Percentiles rank a stretch among this genome's conserved stretches.
Evolutionary conservation across 2,797 vertebrate species (phyloP).

Genomic region (Acropternis orthonyx): DNA sequence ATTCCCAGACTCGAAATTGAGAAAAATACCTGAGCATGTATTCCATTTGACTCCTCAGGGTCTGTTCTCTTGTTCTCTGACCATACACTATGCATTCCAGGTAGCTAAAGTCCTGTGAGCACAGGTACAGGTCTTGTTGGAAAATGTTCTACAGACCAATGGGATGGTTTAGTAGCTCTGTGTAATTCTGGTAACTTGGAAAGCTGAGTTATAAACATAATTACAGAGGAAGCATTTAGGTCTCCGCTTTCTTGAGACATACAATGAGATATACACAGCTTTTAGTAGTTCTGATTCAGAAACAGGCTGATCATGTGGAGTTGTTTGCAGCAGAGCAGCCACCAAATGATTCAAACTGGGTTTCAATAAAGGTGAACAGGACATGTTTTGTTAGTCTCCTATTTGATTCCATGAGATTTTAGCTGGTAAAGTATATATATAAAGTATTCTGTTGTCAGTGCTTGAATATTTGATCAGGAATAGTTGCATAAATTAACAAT

Average conservation of each 20-base stretch:
- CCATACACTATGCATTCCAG: not conserved
- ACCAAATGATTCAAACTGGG: not conserved
- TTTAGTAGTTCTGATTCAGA: not conserved
- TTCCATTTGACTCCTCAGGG: not conserved
- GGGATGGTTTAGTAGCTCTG: not conserved
- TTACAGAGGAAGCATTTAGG: not conserved
- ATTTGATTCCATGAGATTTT: not conserved
- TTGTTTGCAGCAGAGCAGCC: not conserved
- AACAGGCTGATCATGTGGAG: accelerated
- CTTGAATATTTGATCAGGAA: not conserved
- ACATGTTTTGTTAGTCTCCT: not conserved
- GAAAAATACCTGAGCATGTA: not conserved
- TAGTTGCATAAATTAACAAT: not conserved
- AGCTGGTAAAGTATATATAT: not conserved
- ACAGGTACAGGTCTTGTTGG: not conserved
- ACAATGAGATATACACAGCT: not conserved
- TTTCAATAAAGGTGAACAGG: not conserved
- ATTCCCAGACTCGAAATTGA: not conserved
- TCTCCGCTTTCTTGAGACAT: not conserved
- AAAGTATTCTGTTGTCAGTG: not conserved
- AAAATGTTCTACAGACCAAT: not conserved
- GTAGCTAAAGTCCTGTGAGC: not conserved
- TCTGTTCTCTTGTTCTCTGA: not conserved
- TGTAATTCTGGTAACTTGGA: not conserved
- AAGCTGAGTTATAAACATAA: not conserved